These are phyloP conservation scores for Hephaestus fuliginosus DNA, from an alignment of 2,797 vertebrate species.

Conservation along the genomic window DNA sequence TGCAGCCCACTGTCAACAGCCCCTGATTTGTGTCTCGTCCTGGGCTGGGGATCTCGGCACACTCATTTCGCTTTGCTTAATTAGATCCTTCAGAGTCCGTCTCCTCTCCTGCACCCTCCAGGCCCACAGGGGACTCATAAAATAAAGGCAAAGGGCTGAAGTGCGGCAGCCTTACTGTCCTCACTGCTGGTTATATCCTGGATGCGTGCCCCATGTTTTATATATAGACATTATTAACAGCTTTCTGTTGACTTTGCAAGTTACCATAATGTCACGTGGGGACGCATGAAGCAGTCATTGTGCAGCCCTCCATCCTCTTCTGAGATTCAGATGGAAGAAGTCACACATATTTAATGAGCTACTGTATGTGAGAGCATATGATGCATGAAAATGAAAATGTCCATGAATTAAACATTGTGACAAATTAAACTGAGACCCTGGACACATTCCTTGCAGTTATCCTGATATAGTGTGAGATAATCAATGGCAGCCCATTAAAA, in stretches of 20 bases:
- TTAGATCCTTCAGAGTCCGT: slow-evolving; percentile 74
- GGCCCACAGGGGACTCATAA: slow-evolving; percentile 61
- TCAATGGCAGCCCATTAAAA: slow-evolving; percentile 11
- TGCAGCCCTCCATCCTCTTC: slow-evolving; percentile 43
- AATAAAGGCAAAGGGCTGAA: slow-evolving; percentile 60
- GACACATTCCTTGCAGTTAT: slow-evolving; percentile 34
- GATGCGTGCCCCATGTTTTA: slow-evolving; percentile 42
- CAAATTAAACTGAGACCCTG: slow-evolving; percentile 39
- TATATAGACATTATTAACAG: slow-evolving; percentile 56
- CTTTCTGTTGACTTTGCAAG: slow-evolving; percentile 67
- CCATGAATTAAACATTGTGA: slow-evolving; percentile 58
- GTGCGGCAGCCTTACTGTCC: slow-evolving; percentile 46
- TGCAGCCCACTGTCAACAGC: slow-evolving; percentile 62
- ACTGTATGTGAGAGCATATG: slow-evolving; percentile 20
- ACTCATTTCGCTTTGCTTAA: slow-evolving; percentile 75
- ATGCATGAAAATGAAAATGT: slow-evolving; percentile 47
- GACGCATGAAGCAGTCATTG: slow-evolving; percentile 14
- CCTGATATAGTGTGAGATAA: slow-evolving; percentile 39
- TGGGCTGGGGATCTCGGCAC: slow-evolving; percentile 56
- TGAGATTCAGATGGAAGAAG: slow-evolving; percentile 44
- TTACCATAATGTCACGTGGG: slow-evolving; percentile 30
- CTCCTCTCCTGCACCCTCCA: slow-evolving; percentile 60
- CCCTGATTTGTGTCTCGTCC: slow-evolving; percentile 74
- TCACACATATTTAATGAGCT: slow-evolving; percentile 49
- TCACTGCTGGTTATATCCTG: slow-evolving; percentile 39